Percentiles rank a stretch among this genome's conserved stretches.
These are phyloP conservation scores for Goniozus legneri DNA, from an alignment of 1,140 invertebrate genomes.

Conservation along the genomic window DNA sequence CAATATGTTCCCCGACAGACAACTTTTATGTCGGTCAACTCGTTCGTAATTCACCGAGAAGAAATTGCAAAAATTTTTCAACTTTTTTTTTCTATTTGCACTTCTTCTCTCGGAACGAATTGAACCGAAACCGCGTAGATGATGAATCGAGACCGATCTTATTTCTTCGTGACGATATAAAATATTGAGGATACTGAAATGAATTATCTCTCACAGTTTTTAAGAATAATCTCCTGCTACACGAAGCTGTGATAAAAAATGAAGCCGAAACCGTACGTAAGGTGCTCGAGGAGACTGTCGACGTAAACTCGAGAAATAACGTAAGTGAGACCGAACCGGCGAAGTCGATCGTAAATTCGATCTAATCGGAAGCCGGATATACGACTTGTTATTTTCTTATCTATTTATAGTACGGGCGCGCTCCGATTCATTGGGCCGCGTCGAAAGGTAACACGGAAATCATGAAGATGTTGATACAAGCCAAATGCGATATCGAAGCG, in stretches of 20 bases:
- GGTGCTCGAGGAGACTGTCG: constrained; percentile 62
- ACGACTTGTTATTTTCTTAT: constrained; percentile 23
- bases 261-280: constrained; percentile 63
- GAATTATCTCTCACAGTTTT: too few species aligned
- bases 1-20: too few species aligned
- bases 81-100: too few species aligned
- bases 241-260: constrained; percentile 73
- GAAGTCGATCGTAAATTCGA: too few species aligned
- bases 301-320: constrained; percentile 70
- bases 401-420: constrained; percentile 64
- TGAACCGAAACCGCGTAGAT: too few species aligned
- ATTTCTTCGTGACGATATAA: neutral
- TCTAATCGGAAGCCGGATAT: neutral
- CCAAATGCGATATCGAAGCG: constrained; percentile 74
- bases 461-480: constrained; percentile 67
- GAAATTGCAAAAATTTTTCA: too few species aligned
- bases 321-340: too few species aligned
- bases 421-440: constrained; percentile 75
- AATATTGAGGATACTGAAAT: too few species aligned
- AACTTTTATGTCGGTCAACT: too few species aligned
- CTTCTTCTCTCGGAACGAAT: too few species aligned
- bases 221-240: constrained; percentile 66
- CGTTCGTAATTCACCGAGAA: too few species aligned
- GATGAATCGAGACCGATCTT: neutral
- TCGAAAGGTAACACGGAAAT: constrained; percentile 71